Percentiles rank a stretch among this genome's conserved stretches.
These are phyloP conservation scores for Osmerus mordax DNA, from an alignment of 2,113 vertebrate genomes.

Conservation along the genomic window DNA sequence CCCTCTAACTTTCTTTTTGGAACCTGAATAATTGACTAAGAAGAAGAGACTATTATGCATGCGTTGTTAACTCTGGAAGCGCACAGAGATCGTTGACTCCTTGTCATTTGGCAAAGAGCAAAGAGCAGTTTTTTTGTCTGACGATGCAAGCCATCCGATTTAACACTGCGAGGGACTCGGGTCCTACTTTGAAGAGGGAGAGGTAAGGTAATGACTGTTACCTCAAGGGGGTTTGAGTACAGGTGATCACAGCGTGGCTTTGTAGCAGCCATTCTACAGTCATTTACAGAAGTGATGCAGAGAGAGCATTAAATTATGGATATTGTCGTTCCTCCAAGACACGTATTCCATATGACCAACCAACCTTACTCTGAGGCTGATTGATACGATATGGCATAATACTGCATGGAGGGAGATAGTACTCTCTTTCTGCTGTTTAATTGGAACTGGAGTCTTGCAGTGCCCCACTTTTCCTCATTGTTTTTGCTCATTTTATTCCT, in stretches of 20 bases:
- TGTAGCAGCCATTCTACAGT: not conserved
- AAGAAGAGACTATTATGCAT: slow-evolving; percentile 17
- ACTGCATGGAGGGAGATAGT: not conserved
- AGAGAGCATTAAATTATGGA: not conserved
- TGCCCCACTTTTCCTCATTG: not conserved
- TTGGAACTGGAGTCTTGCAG: not conserved
- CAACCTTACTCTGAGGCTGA: not conserved
- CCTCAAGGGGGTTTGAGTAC: not conserved
- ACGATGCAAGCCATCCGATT: not conserved
- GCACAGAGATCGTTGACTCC: slow-evolving; percentile 4
- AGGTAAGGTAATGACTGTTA: not conserved
- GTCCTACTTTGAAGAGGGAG: not conserved
- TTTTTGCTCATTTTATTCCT: slow-evolving; percentile 4
- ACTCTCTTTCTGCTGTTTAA: not conserved
- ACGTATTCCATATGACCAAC: not conserved
- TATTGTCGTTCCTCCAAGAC: not conserved
- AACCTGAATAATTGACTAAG: slow-evolving; percentile 24
- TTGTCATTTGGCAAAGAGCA: slow-evolving; percentile 1
- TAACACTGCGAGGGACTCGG: not conserved
- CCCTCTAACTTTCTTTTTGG: not conserved
- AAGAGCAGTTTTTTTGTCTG: not conserved
- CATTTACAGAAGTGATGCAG: slow-evolving; percentile 11
- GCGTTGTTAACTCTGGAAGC: slow-evolving; percentile 26
- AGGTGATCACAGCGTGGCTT: slow-evolving; percentile 9
- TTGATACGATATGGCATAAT: not conserved